Base-by-base conservation (phyloP, 1,140 invertebrate genomes). In the Scaptodrosophila lebanonensis region DNA sequence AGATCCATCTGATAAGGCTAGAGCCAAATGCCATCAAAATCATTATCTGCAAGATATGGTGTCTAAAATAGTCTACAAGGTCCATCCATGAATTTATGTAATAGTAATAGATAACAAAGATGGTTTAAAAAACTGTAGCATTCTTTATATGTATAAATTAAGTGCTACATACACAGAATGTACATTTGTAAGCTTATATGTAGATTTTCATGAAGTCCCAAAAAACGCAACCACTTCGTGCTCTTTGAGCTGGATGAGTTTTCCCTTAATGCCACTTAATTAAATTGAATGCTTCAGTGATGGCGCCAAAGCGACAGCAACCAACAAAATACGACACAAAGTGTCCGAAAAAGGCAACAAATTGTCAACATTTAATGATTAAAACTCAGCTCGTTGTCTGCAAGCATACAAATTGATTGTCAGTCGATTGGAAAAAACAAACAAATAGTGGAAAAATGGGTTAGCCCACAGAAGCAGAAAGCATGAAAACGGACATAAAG, bases 291-390 rank as follows among this genome's bases (percentile, higher is more conserved):
- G 63, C 58, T 50, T 38, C 35, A 39, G n/a, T 45, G 36, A 22
- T n/a, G 22, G 22, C 16, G 7, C 17, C 18, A 25, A 32, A 47
- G 36, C 22, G 13, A 35, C 27, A 13, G 22, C 25, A 45, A 47
- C 39, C 16, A 29, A 13, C 22, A 61, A 72, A 69, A 66, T 49
- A 49, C 25, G 42, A 13, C 20, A 50, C 42, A 15, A 53, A 64
- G 47, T 42, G 32, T 15, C 20, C 22, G 13, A 40, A 32, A 42
- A 38, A 33, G 49, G 39, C 50, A 45, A 42, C 40, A 48, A 40
- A 62, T 50, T 56, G 50, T 76, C 57, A 76, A 52, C 65, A 73
- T 68, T 77, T 49, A 73, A 79, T 79, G 63, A 77, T 67, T 58
- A 52, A 43, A 38, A 29, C 16, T 25, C 22, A 4, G 8, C 22